A percentile compares a stretch with the other conserved stretches of the same genome.
Evolutionary conservation across 2,888 invertebrate genomes (phyloP).

Genomic region (Orthosia cruda): DNA sequence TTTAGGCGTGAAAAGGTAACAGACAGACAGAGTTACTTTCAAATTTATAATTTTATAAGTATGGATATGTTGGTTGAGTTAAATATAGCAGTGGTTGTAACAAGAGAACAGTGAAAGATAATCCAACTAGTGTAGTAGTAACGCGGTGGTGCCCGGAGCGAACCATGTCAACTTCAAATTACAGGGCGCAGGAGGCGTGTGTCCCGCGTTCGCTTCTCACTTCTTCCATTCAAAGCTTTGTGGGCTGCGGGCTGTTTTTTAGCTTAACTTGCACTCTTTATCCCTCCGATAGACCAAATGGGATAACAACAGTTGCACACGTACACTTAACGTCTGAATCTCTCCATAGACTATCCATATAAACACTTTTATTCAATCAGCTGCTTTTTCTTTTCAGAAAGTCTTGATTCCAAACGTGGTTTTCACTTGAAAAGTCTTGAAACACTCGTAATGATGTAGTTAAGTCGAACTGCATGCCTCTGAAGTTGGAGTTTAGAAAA

Average conservation of each 20-base stretch:
- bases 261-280: slow-evolving; percentile 83
- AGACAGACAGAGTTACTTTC: no score
- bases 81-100: slow-evolving; percentile 50
- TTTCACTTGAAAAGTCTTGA: slow-evolving; percentile 62
- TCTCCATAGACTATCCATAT: slow-evolving; percentile 41
- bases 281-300: slow-evolving; percentile 77
- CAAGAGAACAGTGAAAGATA: slow-evolving; percentile 54
- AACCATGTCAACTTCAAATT: slow-evolving; percentile 83
- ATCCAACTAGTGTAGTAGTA: slow-evolving; percentile 44
- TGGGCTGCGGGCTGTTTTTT: slow-evolving; percentile 78
- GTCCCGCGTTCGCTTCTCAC: slow-evolving; percentile 72
- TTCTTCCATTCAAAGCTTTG: slow-evolving; percentile 84
- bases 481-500: slow-evolving; percentile 59
- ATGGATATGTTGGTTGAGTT: slow-evolving; percentile 49
- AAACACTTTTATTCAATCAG: slow-evolving; percentile 62
- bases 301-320: slow-evolving; percentile 71
- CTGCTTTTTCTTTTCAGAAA: slow-evolving; percentile 54
- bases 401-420: slow-evolving; percentile 46
- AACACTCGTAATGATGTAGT: slow-evolving; percentile 64
- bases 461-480: slow-evolving; percentile 57
- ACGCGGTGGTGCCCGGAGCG: slow-evolving; percentile 52
- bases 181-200: slow-evolving; percentile 79
- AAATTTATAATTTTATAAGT: no score
- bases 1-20: no score
- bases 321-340: slow-evolving; percentile 60